Base-by-base conservation (phyloP, 2,113 vertebrate species). In the Megaceryle torquata region DNA sequence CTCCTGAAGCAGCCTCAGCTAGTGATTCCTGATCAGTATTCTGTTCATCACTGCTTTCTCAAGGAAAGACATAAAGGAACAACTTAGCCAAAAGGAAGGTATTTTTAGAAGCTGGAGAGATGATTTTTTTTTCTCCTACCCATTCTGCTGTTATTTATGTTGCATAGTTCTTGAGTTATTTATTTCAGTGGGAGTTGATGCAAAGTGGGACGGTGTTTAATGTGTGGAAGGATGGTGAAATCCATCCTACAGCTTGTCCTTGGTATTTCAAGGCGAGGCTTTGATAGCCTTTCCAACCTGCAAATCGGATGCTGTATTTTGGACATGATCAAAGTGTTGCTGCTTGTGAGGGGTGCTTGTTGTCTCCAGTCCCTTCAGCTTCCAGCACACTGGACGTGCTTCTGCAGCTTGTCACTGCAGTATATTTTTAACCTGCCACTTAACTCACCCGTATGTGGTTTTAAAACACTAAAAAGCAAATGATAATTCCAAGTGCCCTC, bases 111-210 rank as follows among this genome's bases (percentile, higher is more conserved):
- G 86, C 26, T 29, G 41, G 53, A 87, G 77, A 77, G 56, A 93
- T 81, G 54, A n/a, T 19, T 61, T 39, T 20, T 28, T 63, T 29
- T 5, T 3, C 37, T 24, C 20, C 29, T 2, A 90, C 77, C 88
- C 53, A 15, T 88, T 88, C 90, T 84, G 93, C 89, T 74, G 88
- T 96, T 97, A 95, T 96, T 96, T 95, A 93, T 87, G 77, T 95
- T 91, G 81, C 1, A 6, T 75, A 50, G 81, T 44, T 84, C 81
- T 90, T 5, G 76, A 96, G 92, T 95, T 96, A 88, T 86, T 96
- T 96, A 92, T 94, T 95, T 96, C 86, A 29, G 76, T 37, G 69
- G 68, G 79, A 94, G 85, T 0, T 68, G 93, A 93, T 94, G 86
- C 76, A 64, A 90, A 95, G 92, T 95, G 74, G 92, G 86, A 86